Base-by-base conservation (phyloP, 2,797 vertebrate genomes). In the Potorous gilbertii region DNA sequence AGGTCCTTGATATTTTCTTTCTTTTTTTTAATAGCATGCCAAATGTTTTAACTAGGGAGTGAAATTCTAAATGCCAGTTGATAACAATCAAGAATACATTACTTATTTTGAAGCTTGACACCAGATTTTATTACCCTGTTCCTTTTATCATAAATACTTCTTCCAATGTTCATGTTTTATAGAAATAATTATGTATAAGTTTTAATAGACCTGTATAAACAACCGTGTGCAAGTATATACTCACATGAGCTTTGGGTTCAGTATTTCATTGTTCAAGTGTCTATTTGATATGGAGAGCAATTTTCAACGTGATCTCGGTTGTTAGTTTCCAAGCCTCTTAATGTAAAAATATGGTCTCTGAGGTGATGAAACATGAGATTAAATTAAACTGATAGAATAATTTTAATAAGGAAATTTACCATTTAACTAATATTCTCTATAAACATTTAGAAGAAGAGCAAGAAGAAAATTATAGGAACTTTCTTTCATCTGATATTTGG, bases 371-470 rank as follows among this genome's bases (percentile, higher is more conserved):
- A 81, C n/a, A 40, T 81, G n/a, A 34, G 3, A 46, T 97, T 56
- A 96, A 97, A 97, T 98, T 97, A 97, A 97, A 95, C 54, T 94
- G 95, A 96, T 97, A 90, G 87, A 95, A 97, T 97, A 94, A 96
- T 96, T 97, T 92, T 1, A 59, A 94, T 94, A 95, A 98, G 74
- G 55, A 97, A 96, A 96, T 94, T 91, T 97, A 89, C 95, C 96
- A 96, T 91, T 97, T 24, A 81, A 46, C 66, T 95, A 96, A 97
- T 95, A 96, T 90, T 52, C 13, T 55, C 66, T 94, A 95, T 95
- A 97, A 97, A 97, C 95, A 97, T 96, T 97, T 97, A 92, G 90
- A 81, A 96, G 96, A 96, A 95, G 95, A 97, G 91, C 93, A 96
- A 97, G 62, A 95, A 97, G 97, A 95, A 90, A 93, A 94, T 97